Evolutionary conservation across 2,113 vertebrate genomes (phyloP).

Genomic region (Raja brachyura): DNA sequence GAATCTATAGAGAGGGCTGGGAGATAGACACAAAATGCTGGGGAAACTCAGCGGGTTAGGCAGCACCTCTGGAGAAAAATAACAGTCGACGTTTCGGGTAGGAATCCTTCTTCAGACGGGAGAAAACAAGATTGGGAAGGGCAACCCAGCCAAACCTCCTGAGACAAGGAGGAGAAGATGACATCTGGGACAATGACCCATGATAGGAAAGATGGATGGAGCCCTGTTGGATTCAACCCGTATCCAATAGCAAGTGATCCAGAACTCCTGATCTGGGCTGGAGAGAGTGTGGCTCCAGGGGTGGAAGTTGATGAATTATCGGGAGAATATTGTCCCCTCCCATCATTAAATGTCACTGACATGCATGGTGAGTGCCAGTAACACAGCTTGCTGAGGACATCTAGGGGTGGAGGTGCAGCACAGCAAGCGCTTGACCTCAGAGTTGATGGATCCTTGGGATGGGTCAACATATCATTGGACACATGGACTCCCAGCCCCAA

Average conservation of each 20-base stretch:
- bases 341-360: conserved; percentile 14
- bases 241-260: not conserved
- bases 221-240: not conserved
- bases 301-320: not conserved
- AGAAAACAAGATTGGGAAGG: not conserved
- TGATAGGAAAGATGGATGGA: not conserved
- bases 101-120: no score
- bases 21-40: no score
- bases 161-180: not conserved
- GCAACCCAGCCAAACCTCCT: not conserved
- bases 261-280: not conserved
- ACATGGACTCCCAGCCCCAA: not conserved
- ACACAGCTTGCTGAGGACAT: conserved; percentile 19
- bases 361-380: not conserved
- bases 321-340: not conserved
- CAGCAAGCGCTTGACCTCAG: not conserved
- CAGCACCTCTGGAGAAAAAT: no score
- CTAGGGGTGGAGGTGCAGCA: not conserved
- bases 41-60: no score
- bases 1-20: no score
- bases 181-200: not conserved
- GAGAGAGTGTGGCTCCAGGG: not conserved
- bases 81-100: no score
- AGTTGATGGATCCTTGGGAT: not conserved
- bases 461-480: not conserved